Evolutionary conservation across 2,113 vertebrate genomes (phyloP).

Genomic region (Coptodon bakossiorum): DNA sequence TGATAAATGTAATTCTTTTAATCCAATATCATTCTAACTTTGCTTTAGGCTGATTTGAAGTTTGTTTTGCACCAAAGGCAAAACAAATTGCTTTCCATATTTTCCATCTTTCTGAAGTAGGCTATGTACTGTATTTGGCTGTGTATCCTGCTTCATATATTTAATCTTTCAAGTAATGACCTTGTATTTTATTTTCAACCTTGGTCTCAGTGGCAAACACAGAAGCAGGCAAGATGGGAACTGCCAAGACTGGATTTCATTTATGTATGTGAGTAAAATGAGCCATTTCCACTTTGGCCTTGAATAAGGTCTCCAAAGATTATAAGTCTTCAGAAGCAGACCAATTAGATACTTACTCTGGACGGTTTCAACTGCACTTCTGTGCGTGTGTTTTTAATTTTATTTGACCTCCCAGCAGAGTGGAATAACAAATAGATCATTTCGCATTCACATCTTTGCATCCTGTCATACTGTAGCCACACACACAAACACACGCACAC

Average conservation of each 20-base stretch:
- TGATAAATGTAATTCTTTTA: background rate
- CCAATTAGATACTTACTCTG: conserved; percentile 63
- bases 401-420: conserved; percentile 40
- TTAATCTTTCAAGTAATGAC: conserved; percentile 20
- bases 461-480: conserved; percentile 14
- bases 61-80: background rate
- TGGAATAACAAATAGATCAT: conserved; percentile 53
- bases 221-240: conserved; percentile 50
- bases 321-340: conserved; percentile 49
- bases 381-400: conserved; percentile 58
- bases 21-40: background rate
- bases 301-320: conserved; percentile 58
- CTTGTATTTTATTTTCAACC: conserved; percentile 56
- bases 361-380: conserved; percentile 56
- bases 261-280: conserved; percentile 56
- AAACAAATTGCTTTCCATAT: background rate
- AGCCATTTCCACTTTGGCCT: conserved; percentile 51
- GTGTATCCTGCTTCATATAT: background rate
- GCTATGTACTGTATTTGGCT: background rate
- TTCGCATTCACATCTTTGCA: conserved; percentile 41
- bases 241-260: conserved; percentile 46
- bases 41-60: background rate
- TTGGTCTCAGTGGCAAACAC: conserved; percentile 32
- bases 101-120: background rate
- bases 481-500: background rate